These are phyloP conservation scores for Spheniscus humboldti DNA, from an alignment of 2,797 vertebrate species.

Conservation along the genomic window DNA sequence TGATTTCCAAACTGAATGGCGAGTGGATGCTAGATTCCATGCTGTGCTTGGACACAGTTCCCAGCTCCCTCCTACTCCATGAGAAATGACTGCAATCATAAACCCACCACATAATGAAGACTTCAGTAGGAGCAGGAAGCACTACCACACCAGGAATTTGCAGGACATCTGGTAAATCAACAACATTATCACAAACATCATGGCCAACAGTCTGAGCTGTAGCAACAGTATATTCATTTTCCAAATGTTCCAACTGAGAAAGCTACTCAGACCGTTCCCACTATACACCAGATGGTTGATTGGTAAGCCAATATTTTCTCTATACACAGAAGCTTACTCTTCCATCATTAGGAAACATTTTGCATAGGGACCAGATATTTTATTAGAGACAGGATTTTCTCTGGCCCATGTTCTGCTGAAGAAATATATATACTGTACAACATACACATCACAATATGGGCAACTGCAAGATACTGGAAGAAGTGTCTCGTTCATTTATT, in stretches of 20 bases:
- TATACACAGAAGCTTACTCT: slow-evolving; percentile 66
- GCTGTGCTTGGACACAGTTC: slow-evolving; percentile 37
- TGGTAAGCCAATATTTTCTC: slow-evolving; percentile 76
- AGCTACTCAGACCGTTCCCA: slow-evolving; percentile 68
- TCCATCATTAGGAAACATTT: slow-evolving; percentile 62
- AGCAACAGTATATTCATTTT: slow-evolving; percentile 77
- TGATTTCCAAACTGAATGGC: slow-evolving; percentile 22
- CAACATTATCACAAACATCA: slow-evolving; percentile 72
- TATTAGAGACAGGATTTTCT: slow-evolving; percentile 23
- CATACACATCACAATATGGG: not conserved
- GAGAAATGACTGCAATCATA: slow-evolving; percentile 59
- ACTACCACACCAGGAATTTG: slow-evolving; percentile 75
- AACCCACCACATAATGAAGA: slow-evolving; percentile 45
- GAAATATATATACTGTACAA: not conserved
- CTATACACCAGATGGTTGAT: slow-evolving; percentile 77
- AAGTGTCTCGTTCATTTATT: not conserved
- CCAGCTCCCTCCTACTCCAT: slow-evolving; percentile 18
- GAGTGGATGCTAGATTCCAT: slow-evolving; percentile 22
- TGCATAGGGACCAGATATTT: slow-evolving; percentile 58
- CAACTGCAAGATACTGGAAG: not conserved
- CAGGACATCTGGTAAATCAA: slow-evolving; percentile 80
- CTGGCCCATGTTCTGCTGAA: not conserved
- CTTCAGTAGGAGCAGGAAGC: slow-evolving; percentile 55
- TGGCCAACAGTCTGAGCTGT: slow-evolving; percentile 71
- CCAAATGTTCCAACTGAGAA: slow-evolving; percentile 80